Evolutionary conservation across 2,888 invertebrate species (phyloP), one percentile per base, ranked within the genome.

Genomic region (Sarcophaga variegata): DNA sequence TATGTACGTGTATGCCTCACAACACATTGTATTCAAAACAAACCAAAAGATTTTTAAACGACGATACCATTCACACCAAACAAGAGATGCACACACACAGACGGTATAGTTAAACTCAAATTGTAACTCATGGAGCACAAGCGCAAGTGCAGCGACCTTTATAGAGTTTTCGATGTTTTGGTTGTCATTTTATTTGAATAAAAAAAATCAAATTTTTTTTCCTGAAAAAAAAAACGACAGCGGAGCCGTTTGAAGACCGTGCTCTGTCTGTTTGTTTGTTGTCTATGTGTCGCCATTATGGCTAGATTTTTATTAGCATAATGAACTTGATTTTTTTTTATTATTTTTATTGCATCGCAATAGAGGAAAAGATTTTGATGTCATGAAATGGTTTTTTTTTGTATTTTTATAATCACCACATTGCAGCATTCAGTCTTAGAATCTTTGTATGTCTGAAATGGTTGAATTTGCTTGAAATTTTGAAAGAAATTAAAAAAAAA

Each of bases 111-210:
- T 70, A 20, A 37, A 45, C 47, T 79, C 25, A 81, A 77, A 78
- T 78, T 8, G 37, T 37, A 37, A 37, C 37, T 37, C 37, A 37
- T 37, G 14, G 54, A 54, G 54, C 54, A 54, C 54, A 54, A 78
- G 85, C 78, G 74, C 81, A 85, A 81, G 85, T 74, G 85, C 85
- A 81, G 85, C 81, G 78, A 85, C 85, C 85, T 85, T 74, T 80
- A 63, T 14, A 20, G 64, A n/a, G n/a, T 67, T n/a, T n/a, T 45
- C 60, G n/a, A 45, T 47, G 12, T 45, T 69, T 45, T 22, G 69
- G 14, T 69, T 20, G 10, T 20, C n/a, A 45, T 8, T 20, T 20
- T 14, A 49, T 49, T 14, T 49, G 37, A 37, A 37, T 37, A 37
- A 37, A 37, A 37, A 37, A 10, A 37, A 37, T 20, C 1, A 20